Base-by-base conservation (phyloP, 2,888 invertebrate species). In the Diarsia mendica region DNA sequence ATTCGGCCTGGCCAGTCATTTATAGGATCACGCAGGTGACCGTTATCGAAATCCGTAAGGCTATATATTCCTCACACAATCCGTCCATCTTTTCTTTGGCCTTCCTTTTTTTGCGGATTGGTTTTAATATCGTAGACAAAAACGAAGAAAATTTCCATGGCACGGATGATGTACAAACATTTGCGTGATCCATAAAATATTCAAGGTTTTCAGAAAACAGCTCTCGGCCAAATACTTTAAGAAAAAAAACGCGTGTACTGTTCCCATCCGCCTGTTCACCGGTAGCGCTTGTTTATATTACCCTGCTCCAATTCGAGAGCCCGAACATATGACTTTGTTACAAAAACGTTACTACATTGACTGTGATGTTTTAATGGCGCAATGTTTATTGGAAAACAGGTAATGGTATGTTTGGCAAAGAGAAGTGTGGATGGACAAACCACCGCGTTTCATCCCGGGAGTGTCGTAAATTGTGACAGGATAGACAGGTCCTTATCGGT, bases 231-330 rank as follows among this genome's bases (percentile, higher is more conserved):
- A 18, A 20, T 48, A 48, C n/a, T n/a, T 28, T 39, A 58, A 33
- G 46, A n/a, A 44, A 78, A n/a, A 66, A 80, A 46, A 46, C 55
- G 61, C 11, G 13, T 66, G 66, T 44, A 51, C 77, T 67, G 55
- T 65, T 83, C 64, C 10, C 73, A 46, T 70, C 74, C 66, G 86
- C 51, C 75, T 78, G 80, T 84, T 82, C 85, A 78, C 84, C 84
- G 85, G 88, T 74, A 84, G 83, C 64, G 73, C 46, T 82, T 91
- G 90, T 92, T 91, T 91, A 88, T 88, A 84, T 88, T 86, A 79
- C 68, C 78, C 73, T 86, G 89, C 84, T 87, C 91, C 83, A 91
- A 87, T 90, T 91, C 75, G 74, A 81, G 77, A 84, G 44, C 65
- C 48, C 60, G 67, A 77, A 79, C 83, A 81, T 71, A 83, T 79